Percentiles rank a stretch among this genome's conserved stretches.
Evolutionary conservation across 2,888 invertebrate genomes (phyloP).

Genomic region (Polyommatus iphigenia): DNA sequence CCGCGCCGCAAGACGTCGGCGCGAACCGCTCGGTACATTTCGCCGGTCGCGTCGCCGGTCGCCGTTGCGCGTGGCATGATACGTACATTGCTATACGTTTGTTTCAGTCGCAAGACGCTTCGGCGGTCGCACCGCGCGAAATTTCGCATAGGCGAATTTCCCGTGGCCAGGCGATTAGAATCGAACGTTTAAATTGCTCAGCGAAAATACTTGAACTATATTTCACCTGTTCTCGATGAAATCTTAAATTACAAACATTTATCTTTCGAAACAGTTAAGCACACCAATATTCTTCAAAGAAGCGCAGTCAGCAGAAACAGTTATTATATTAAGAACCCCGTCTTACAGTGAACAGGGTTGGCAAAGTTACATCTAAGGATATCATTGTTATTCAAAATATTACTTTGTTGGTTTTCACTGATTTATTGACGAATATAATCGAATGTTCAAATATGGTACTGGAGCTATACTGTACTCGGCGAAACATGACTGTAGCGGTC

Average conservation of each 20-base stretch:
- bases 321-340: slow-evolving; percentile 67
- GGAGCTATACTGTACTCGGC: no score
- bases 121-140: no score
- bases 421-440: background rate
- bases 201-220: slow-evolving; percentile 14
- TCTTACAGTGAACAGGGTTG: slow-evolving; percentile 47
- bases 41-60: no score
- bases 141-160: no score
- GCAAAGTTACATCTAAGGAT: slow-evolving; percentile 15
- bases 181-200: background rate
- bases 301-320: slow-evolving; percentile 53
- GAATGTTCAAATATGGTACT: background rate
- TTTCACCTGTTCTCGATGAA: slow-evolving; percentile 24
- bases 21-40: no score
- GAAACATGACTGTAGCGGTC: no score
- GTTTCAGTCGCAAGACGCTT: no score
- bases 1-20: no score
- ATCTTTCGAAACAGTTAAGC: slow-evolving; percentile 28
- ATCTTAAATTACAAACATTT: slow-evolving; percentile 31
- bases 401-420: background rate
- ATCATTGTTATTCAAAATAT: background rate
- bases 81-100: no score
- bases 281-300: slow-evolving; percentile 43
- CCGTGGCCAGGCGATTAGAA: no score
- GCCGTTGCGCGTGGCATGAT: no score